Evolutionary conservation across 2,113 vertebrate genomes (phyloP).

Genomic region (Pollachius pollachius): DNA sequence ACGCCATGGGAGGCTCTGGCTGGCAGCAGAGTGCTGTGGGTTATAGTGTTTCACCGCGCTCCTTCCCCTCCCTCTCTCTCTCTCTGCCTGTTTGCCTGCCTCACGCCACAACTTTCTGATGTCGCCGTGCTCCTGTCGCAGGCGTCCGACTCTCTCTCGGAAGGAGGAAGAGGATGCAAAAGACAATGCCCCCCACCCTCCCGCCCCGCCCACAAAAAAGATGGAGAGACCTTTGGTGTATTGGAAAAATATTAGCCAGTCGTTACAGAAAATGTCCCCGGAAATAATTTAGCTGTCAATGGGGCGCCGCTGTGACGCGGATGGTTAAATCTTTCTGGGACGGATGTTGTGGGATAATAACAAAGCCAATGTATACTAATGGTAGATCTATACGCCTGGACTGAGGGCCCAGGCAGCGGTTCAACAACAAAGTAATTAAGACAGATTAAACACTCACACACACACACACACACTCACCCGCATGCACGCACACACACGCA

Average conservation of each 20-base stretch:
- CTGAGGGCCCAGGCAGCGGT: neutral
- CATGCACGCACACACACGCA: too few relatives aligned
- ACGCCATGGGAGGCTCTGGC: too few relatives aligned
- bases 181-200: neutral
- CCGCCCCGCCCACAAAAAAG: too few relatives aligned
- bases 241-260: conserved; percentile 45
- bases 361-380: conserved; percentile 18
- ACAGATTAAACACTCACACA: conserved; percentile 5
- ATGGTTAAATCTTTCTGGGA: conserved; percentile 29
- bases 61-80: too few relatives aligned
- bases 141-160: neutral
- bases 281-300: conserved; percentile 37
- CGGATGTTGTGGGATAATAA: conserved; percentile 22
- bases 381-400: conserved; percentile 5
- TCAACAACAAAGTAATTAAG: conserved; percentile 18
- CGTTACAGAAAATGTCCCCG: conserved; percentile 37
- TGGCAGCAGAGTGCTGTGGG: too few relatives aligned
- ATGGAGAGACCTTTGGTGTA: conserved; percentile 28
- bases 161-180: conserved; percentile 31
- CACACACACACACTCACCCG: neutral
- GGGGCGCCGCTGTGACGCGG: conserved; percentile 19
- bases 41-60: too few relatives aligned
- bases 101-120: neutral
- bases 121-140: neutral
- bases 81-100: too few relatives aligned